Percentiles rank a stretch among this genome's conserved stretches.
phyloP scores from a whole-genome alignment of 2,888 invertebrate genomes.

The Apamea epomidion region DNA sequence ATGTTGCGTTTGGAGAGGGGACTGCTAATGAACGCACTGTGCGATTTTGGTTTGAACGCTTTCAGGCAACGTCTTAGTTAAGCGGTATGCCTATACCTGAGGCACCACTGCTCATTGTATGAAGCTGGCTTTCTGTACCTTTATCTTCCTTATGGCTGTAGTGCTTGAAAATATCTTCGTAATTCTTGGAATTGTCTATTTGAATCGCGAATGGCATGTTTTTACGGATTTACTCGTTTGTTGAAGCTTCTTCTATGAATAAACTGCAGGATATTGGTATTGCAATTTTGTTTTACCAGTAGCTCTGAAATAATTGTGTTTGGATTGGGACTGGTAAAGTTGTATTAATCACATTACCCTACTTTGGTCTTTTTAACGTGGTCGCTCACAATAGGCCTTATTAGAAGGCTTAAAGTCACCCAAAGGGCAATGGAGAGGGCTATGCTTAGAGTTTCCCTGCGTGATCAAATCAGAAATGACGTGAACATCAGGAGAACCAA shows the following conservation, averaged over 20 bases:
- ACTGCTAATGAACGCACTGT: no score
- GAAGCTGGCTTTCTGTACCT: not conserved
- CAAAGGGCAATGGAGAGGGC: no score
- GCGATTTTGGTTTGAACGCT: no score
- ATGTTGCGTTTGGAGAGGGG: no score
- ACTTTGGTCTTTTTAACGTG: no score
- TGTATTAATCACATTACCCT: not conserved
- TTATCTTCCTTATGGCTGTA: not conserved
- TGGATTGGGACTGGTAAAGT: not conserved
- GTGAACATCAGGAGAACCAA: no score
- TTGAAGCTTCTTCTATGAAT: not conserved
- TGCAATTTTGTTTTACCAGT: not conserved
- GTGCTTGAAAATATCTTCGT: slow-evolving; percentile 46
- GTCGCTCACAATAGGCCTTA: no score
- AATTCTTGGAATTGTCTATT: slow-evolving; percentile 45
- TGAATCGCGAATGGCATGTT: slow-evolving; percentile 24
- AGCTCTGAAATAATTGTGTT: not conserved
- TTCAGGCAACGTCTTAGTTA: no score
- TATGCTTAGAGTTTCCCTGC: no score
- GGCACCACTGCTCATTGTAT: not conserved
- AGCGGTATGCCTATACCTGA: no score
- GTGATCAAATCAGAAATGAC: no score
- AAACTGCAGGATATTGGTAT: not conserved
- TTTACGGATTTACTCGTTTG: slow-evolving; percentile 22
- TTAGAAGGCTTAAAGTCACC: no score